Evolutionary conservation across 2,797 vertebrate genomes (phyloP).

Genomic region (Decapterus maruadsi): DNA sequence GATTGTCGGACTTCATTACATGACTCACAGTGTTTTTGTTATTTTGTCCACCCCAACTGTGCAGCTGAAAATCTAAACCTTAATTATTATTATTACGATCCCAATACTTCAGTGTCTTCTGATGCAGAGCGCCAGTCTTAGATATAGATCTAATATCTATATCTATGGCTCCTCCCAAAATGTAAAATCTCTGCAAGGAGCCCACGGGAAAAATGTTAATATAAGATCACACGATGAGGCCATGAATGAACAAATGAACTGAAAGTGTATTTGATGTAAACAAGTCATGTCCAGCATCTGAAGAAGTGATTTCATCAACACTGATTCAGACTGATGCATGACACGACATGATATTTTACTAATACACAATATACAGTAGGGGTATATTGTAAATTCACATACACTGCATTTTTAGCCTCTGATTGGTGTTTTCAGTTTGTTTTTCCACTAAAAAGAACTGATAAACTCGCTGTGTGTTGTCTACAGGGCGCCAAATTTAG

Average conservation of each 20-base stretch:
- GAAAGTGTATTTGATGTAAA: neutral
- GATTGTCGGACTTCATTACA: neutral
- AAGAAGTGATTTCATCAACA: too few species aligned
- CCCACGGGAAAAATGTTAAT: neutral
- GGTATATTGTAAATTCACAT: neutral
- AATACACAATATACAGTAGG: neutral
- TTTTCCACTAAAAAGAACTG: neutral
- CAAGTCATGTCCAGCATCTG: neutral
- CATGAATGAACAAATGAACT: too few species aligned
- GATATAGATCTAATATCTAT: too few species aligned
- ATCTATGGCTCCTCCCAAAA: too few species aligned
- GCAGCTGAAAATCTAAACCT: neutral
- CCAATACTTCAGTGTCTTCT: neutral
- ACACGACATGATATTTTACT: neutral
- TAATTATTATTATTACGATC: neutral
- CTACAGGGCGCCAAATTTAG: neutral
- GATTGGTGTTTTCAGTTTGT: neutral
- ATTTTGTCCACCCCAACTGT: slow-evolving; percentile 25
- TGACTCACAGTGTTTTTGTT: slow-evolving; percentile 6
- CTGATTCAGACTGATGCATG: too few species aligned
- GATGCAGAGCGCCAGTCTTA: too few species aligned
- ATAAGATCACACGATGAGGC: neutral
- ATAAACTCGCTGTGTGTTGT: neutral
- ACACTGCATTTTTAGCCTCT: neutral
- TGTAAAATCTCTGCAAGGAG: neutral